Base-by-base conservation (phyloP, 2,888 invertebrate species). In the Drosophila rubida region DNA sequence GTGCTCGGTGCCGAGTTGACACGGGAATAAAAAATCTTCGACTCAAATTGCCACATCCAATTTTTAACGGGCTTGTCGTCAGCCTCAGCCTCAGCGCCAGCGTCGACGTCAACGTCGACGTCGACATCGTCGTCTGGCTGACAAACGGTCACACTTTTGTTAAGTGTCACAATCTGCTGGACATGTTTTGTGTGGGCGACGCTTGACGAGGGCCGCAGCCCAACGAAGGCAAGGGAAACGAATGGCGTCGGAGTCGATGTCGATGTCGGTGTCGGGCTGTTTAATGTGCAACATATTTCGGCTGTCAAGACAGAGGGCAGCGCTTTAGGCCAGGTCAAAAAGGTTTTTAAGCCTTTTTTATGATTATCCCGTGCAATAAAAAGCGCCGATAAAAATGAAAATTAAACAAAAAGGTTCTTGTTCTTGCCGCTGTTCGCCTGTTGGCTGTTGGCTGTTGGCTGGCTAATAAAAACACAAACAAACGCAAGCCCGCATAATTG, bases 81-180 rank as follows among this genome's bases (percentile, higher is more conserved):
- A 9, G 11, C n/a, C 2, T n/a, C n/a, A n/a, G n/a, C n/a, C n/a
- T n/a, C n/a, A n/a, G n/a, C n/a, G n/a, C n/a, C n/a, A n/a, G n/a
- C n/a, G n/a, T n/a, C n/a, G n/a, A n/a, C 53, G 41, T 41, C 11
- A 9, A 11, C 22, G 23, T 58, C 51, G 35, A 9, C 49, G 44
- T 8, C 22, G 46, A 2, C 13, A 6, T 14, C 19, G 54, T 7
- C 35, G 54, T 41, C 53, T 23, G 72, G 42, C 70, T 68, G 79
- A 83, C 78, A 84, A 83, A 81, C 80, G 80, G 76, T 69, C 74
- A 78, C 80, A 83, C 79, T 83, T 82, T 78, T 60, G 75, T 60
- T 45, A 77, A 81, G 72, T 83, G 81, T 80, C 80, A 83, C 69
- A 80, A 77, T 75, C 65, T 53, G 62, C 77, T 44, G 69, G 63